phyloP scores from a whole-genome alignment of 2,797 vertebrate genomes.

The Mormyrus proboscirostris region DNA sequence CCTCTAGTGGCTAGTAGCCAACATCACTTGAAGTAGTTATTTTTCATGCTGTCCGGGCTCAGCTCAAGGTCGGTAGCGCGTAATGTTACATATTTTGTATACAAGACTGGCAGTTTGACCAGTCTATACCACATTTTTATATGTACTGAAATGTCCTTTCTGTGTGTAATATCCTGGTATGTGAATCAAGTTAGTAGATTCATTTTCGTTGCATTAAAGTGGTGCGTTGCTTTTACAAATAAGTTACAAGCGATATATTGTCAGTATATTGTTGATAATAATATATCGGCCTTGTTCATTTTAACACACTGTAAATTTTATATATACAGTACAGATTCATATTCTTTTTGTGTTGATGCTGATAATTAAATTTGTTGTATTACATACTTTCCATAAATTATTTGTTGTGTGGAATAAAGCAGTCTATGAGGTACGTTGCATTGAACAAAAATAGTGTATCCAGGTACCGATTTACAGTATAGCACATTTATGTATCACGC shows the following conservation, averaged over 20 bases:
- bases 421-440: neutral
- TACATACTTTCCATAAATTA: neutral
- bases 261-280: conserved; percentile 14
- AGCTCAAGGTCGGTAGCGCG: neutral
- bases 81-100: neutral
- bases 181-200: conserved; percentile 10
- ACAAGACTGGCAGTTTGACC: neutral
- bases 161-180: neutral
- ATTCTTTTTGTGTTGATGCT: neutral
- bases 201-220: conserved; percentile 3
- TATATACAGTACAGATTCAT: neutral
- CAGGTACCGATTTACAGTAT: neutral
- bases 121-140: neutral
- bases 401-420: conserved; percentile 4
- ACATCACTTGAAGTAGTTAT: neutral
- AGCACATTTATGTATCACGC: neutral
- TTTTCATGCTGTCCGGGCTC: neutral
- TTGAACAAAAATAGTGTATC: neutral
- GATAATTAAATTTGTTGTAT: neutral
- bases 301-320: conserved; percentile 1
- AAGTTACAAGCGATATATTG: neutral
- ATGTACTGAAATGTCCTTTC: neutral
- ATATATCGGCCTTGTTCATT: neutral
- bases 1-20: neutral
- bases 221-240: conserved; percentile 1